phyloP scores from a whole-genome alignment of 23 tunicate species.

The Styela plicata region DNA sequence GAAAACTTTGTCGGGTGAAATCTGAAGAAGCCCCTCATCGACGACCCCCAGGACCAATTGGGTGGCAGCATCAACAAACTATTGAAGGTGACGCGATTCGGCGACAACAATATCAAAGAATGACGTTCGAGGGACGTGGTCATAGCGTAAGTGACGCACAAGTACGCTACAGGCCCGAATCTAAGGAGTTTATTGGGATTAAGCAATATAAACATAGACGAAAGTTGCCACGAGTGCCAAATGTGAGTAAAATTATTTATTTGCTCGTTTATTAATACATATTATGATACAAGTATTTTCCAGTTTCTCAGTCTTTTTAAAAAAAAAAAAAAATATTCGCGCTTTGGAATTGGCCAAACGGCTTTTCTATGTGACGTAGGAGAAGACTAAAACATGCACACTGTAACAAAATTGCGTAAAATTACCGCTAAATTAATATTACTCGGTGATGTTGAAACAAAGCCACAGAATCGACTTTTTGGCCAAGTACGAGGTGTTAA shows the following conservation, averaged over 20 bases:
- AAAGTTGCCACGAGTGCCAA: conserved; percentile 11
- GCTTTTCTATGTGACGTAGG: no score
- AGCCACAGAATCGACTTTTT: no score
- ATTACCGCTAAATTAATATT: no score
- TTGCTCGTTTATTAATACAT: no score
- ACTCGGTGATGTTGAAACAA: no score
- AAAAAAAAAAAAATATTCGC: no score
- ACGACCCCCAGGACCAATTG: background rate
- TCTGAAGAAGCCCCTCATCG: conserved; percentile 22
- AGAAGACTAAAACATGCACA: no score
- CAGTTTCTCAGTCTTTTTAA: no score
- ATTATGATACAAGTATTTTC: no score
- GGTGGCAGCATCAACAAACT: conserved; percentile 20
- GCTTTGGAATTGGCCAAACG: no score
- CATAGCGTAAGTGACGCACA: conserved; percentile 37
- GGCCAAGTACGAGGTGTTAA: no score
- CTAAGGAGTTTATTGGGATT: conserved; percentile 14
- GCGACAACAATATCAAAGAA: conserved; percentile 3
- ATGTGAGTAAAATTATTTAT: background rate
- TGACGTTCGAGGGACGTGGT: conserved; percentile 27
- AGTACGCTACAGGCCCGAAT: conserved; percentile 11
- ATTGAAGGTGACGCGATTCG: background rate
- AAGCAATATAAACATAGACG: conserved; percentile 5
- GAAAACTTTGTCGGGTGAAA: conserved; percentile 9
- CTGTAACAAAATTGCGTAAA: no score